Evolutionary conservation across 2,797 vertebrate species (phyloP).

Genomic region (Morelia viridis): DNA sequence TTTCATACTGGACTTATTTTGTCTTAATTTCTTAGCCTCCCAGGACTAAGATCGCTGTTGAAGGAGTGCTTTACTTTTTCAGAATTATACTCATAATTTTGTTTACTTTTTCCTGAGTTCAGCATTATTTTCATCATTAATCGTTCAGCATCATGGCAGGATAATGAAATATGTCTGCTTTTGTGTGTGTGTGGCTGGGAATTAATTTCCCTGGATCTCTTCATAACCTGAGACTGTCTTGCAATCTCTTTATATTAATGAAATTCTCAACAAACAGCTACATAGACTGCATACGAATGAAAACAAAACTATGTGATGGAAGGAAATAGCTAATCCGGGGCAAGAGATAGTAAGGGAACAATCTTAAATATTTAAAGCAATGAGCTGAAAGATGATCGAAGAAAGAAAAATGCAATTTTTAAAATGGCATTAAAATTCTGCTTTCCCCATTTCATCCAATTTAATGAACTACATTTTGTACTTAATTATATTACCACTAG

Average conservation of each 20-base stretch:
- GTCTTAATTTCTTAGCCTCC: neutral
- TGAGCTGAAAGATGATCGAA: neutral
- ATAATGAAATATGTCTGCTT: neutral
- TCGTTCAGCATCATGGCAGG: neutral
- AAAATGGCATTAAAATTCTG: neutral
- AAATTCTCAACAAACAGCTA: neutral
- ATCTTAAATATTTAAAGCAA: slow-evolving; percentile 28
- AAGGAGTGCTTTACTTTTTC: neutral
- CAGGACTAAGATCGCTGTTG: neutral
- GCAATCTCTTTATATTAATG: slow-evolving; percentile 2
- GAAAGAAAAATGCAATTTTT: neutral
- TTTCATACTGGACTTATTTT: neutral
- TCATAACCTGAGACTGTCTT: neutral
- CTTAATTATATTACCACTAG: slow-evolving; percentile 72
- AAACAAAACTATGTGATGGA: neutral
- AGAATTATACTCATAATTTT: neutral
- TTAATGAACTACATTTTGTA: slow-evolving; percentile 59
- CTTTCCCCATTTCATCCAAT: neutral
- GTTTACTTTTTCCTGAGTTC: slow-evolving; percentile 17
- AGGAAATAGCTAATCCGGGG: neutral
- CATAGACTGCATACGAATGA: neutral
- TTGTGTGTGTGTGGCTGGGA: neutral
- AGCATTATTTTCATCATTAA: slow-evolving; percentile 8
- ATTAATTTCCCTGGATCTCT: neutral
- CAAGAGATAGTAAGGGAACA: neutral